A percentile compares a stretch with the other conserved stretches of the same genome.
These are phyloP conservation scores for Bovichtus variegatus DNA, from an alignment of 2,797 vertebrate genomes.

Conservation along the genomic window DNA sequence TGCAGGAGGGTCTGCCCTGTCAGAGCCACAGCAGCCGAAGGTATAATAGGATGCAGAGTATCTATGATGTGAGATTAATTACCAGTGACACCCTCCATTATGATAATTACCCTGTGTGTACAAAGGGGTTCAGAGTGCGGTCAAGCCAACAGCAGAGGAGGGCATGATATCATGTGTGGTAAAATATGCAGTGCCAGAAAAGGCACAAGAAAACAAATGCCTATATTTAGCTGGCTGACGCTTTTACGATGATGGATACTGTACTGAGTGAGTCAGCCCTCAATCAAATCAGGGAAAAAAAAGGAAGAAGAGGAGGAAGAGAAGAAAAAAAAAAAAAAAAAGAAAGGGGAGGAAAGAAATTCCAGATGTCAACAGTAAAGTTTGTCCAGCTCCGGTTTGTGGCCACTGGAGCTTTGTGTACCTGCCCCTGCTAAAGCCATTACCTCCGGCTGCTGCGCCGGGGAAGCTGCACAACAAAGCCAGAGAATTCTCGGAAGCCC, in stretches of 20 bases:
- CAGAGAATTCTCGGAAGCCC: conserved; percentile 86
- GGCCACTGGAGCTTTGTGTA: conserved; percentile 87
- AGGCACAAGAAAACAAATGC: conserved; percentile 67
- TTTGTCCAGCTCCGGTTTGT: conserved; percentile 85
- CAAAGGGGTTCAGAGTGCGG: conserved; percentile 63
- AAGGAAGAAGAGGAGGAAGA: conserved; percentile 55
- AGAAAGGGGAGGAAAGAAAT: conserved; percentile 80
- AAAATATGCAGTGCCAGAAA: conserved; percentile 54
- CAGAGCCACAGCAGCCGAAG: conserved; percentile 53
- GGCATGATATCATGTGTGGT: conserved; percentile 62
- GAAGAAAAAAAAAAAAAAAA: conserved; percentile 63
- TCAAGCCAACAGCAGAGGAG: conserved; percentile 37
- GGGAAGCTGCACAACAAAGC: conserved; percentile 73
- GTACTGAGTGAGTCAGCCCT: conserved; percentile 74
- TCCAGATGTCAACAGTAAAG: conserved; percentile 90
- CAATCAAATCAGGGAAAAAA: conserved; percentile 66
- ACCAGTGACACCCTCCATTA: conserved; percentile 67
- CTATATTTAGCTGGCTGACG: conserved; percentile 77
- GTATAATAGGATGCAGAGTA: conserved; percentile 46
- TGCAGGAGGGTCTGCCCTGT: conserved; percentile 43
- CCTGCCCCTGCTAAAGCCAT: conserved; percentile 88
- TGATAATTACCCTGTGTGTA: conserved; percentile 60
- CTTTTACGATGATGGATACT: conserved; percentile 75
- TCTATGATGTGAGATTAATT: conserved; percentile 53
- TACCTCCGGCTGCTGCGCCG: conserved; percentile 72